Base-by-base conservation (phyloP, 2,113 vertebrate species). In the Eublepharis macularius region DNA sequence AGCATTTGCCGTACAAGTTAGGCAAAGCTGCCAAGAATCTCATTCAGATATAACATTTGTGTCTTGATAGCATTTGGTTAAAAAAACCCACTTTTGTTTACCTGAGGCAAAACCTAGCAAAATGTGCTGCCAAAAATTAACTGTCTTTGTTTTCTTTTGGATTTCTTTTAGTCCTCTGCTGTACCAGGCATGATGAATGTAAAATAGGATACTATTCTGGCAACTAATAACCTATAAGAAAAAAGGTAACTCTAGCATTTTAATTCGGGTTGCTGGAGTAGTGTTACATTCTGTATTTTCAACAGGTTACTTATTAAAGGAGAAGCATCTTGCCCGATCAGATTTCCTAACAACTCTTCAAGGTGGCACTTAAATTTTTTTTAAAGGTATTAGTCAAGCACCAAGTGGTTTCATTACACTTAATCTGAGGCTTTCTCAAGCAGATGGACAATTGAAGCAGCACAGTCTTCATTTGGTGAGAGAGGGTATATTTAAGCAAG, bases 211-310 rank as follows among this genome's bases (percentile, higher is more conserved):
- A 86, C 57, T 41, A 90, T 92, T 85, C 68, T 85, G 85, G 68
- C 63, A 89, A 63, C 60, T 78, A 49, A 78, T 76, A 93, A 86
- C 13, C 13, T 16, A 0, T 51, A 75, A 81, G 82, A 82, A 87
- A 95, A 93, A 88, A 34, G 60, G 84, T 90, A 94, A 95, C 73
- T 84, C 92, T 74, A 94, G 90, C 86, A 88, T 92, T 88, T 91
- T 87, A 87, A 86, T 83, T 88, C 54, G 66, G 93, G 90, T 84
- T 91, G 72, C 83, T 85, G 83, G 89, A 91, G 85, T 94, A 89
- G 79, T 90, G 86, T 94, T 94, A 91, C 92, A 90, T 90, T 93
- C 87, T 90, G 86, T 12, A 12, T 91, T 89, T 74, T 82, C 36
- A 26, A 76, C 76, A 91, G 77, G 51, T 73, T 87, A 81, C 80